Base-by-base conservation (phyloP, 2,888 invertebrate species). In the Temnothorax ravouxi region DNA sequence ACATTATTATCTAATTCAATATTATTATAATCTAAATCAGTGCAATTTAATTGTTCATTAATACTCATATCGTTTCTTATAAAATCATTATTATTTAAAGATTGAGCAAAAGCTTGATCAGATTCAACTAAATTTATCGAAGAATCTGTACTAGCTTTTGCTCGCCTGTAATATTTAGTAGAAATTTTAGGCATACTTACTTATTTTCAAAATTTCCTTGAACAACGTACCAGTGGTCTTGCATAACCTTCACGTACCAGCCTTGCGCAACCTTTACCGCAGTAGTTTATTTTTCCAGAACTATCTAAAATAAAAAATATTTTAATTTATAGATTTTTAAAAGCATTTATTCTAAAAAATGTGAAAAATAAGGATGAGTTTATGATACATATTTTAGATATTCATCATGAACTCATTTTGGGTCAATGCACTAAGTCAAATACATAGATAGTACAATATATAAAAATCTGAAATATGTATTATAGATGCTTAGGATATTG, bases 1-100 rank as follows among this genome's bases (percentile, higher is more conserved):
- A 50, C 18, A 50, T 69, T 69, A 52, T 71, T 71, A 52, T 69
- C 34, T 6, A 50, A 8, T 50, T 69, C 52, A 52, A 69, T 52
- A 69, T 69, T 69, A 50, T 50, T 50, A 69, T 69, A 18, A 69
- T 52, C 52, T 1, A 50, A 50, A 15, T 67, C 67, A 47, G 25
- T 67, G 69, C 18, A 18, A 61, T n/a, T 61, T 34, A 61, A 61
- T 61, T 69, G 69, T 25, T 50, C 52, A 69, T 52, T 50, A 69
- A 52, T 69, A 69, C 34, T 52, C n/a, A 69, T 18, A 69, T 69
- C 52, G 25, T 29, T 69, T 21, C 15, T 69, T 18, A 9, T 54
- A 9, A 61, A 34, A 61, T 69, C 29, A 56, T 56, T 56, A 25
- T 25, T 56, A 69, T 18, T 69, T 69, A 69, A 52, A 52, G 15